Evolutionary conservation across 2,888 invertebrate species (phyloP), one percentile per base, ranked within the genome.

Genomic region (Himalopsyche kuldschensis): DNA sequence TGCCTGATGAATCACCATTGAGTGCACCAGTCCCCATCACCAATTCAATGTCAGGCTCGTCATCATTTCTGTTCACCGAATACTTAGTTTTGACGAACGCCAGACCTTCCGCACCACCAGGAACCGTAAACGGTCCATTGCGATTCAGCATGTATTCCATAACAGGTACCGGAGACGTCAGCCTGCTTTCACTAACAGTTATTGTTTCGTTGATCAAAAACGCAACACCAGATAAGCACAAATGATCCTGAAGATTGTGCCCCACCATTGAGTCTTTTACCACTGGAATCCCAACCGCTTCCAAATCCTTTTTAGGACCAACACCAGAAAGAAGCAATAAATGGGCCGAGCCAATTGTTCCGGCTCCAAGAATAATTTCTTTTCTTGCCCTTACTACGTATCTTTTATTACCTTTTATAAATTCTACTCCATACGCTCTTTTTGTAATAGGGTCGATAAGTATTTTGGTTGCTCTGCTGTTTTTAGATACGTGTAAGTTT

Each of bases 281-380:
- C 1, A 94, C 92, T 0, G 92, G 89, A 80, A 97, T 95, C 3
- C 92, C 92, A 8, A 94, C 88, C 46, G 93, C 90, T 27, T 89
- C 87, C 5, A 96, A 89, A 87, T 95, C 94, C 0, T 93, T 90
- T 41, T 88, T 89, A 0, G 96, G 96, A 0, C 96, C 96, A 35
- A 97, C 91, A 15, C 97, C 97, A 0, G 97, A 97, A 17, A 97
- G 89, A 96, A 97, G 95, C 76, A 98, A 89, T 4, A 98, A 89
- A 88, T 97, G 97, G 0, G 98, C 97, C 1, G 96, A 96, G 87
- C 96, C 96, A 35, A 98, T 94, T 0, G 95, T 91, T 3, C 98
- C 97, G 0, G 96, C 96, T 8, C 95, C 94, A 35, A 97, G 89
- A 80, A 97, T 93, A 0, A 97, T 93, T 90, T 96, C 97, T 86